phyloP scores from a whole-genome alignment of 2,888 invertebrate species.

The Altica lythri region DNA sequence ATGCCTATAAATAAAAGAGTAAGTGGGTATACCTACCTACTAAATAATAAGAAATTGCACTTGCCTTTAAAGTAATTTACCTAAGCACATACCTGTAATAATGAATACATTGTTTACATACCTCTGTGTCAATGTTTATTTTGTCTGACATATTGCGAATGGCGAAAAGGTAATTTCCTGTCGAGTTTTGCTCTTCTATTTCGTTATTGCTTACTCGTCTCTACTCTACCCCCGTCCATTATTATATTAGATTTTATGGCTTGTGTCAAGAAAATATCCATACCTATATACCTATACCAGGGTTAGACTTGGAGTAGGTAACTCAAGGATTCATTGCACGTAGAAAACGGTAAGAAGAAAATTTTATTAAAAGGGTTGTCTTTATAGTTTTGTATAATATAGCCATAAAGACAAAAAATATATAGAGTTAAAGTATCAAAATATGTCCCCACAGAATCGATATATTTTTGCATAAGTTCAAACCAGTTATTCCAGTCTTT shows the following conservation, averaged over 20 bases:
- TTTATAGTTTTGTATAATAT: no score
- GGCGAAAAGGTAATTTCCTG: slow-evolving; percentile 57
- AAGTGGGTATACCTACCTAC: no score
- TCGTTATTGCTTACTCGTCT: slow-evolving; percentile 38
- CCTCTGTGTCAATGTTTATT: slow-evolving; percentile 57
- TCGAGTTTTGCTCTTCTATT: slow-evolving; percentile 31
- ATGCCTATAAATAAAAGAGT: no score
- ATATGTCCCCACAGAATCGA: no score
- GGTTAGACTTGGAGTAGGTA: background rate
- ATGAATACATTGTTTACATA: slow-evolving; percentile 50
- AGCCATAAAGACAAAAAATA: no score
- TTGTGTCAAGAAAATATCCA: slow-evolving; percentile 15
- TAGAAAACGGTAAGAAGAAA: background rate
- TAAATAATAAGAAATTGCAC: no score
- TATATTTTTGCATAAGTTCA: no score
- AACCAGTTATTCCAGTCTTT: no score
- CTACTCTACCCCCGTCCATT: slow-evolving; percentile 28
- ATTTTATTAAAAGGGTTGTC: no score
- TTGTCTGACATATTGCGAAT: slow-evolving; percentile 58
- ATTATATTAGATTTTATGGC: slow-evolving; percentile 31
- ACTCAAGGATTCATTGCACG: background rate
- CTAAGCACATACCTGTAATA: slow-evolving; percentile 46
- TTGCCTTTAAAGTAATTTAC: slow-evolving; percentile 9
- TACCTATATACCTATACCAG: no score
- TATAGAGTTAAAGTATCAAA: no score